Evolutionary conservation across 64 coral and sea anemone genomes (phyloP), one percentile per base, ranked within the genome.

Genomic region (Anthopleura sola): DNA sequence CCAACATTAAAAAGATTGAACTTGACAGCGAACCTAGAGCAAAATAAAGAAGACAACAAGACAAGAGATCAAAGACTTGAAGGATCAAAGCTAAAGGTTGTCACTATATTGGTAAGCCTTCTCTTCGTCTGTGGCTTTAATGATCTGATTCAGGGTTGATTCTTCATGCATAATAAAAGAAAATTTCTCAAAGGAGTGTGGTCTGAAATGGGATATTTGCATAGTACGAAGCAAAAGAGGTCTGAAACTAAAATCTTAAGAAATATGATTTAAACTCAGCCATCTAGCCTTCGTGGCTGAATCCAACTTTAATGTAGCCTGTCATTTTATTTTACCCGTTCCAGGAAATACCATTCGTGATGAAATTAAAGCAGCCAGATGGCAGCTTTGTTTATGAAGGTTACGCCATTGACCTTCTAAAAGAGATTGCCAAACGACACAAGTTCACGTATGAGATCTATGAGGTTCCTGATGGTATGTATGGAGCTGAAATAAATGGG

Each of bases 391-490:
- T 74, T 2, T 90, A 90, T 78, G 60, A 86, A 83, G 92, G 92
- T 13, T 94, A 86, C 32, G 89, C 62, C 51, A 84, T 94, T 6
- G 84, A 86, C 17, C 50, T 94, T 14, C 66, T 94, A 6, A 18
- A 94, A 31, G 80, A 90, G 53, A 55, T 94, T 6, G 84, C 92
- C 0, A 75, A 48, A 36, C 36, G 29, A 33, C 92, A 86, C 26
- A 85, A 86, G 23, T 94, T 94, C 36, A 94, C 88, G 1, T 94
- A 90, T 39, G 62, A 90, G 37, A 90, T 90, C 32, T 90, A 90
- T 31, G 58, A 84, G 11, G 82, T 76, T 9, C 87, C 92, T 11
- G 87, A 89, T 37, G 87, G 87, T 55, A 33, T 55, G 6, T 93
- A 86, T 71, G 87, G 87, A 29, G 92, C 62, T 21, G 62, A 93